Conservation (phyloP, 2,113 vertebrate species). For the Thryonomys swinderianus region DNA sequence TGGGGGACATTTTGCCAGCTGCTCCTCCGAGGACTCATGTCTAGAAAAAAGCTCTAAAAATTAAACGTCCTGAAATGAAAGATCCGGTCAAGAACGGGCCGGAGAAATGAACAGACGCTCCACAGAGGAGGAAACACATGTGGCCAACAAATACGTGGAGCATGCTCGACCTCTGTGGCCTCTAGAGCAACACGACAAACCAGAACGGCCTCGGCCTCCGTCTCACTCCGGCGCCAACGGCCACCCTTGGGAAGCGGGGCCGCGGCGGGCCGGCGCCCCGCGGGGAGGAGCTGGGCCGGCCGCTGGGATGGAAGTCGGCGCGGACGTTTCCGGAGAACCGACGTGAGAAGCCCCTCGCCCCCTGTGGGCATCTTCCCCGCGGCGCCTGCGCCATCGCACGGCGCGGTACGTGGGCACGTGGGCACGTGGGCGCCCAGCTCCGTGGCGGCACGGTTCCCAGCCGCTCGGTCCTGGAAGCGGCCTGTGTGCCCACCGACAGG, state of each 20-base stretch:
- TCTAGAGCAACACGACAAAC: not conserved
- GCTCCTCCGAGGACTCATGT: not conserved
- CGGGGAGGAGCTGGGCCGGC: not conserved
- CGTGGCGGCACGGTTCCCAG: not conserved
- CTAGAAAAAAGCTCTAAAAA: not conserved
- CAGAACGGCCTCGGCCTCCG: not conserved
- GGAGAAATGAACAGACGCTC: not conserved
- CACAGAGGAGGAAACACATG: not conserved
- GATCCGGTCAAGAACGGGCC: not conserved
- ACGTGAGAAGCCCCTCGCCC: not conserved
- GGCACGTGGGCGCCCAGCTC: not conserved
- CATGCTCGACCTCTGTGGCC: not conserved
- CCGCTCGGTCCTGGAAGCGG: not conserved
- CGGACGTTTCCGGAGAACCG: not conserved
- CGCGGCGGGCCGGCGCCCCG: not conserved
- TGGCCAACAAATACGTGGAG: not conserved
- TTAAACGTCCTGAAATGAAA: not conserved
- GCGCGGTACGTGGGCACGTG: not conserved
- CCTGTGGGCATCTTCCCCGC: not conserved
- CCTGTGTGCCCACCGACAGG: not conserved
- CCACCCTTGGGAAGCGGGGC: not conserved
- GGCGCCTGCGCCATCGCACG: not conserved
- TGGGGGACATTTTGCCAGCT: not conserved
- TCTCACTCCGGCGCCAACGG: not conserved
- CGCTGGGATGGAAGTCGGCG: not conserved